Evolutionary conservation across 2,888 invertebrate species (phyloP), one percentile per base, ranked within the genome.

Genomic region (Vesta saturnalis): DNA sequence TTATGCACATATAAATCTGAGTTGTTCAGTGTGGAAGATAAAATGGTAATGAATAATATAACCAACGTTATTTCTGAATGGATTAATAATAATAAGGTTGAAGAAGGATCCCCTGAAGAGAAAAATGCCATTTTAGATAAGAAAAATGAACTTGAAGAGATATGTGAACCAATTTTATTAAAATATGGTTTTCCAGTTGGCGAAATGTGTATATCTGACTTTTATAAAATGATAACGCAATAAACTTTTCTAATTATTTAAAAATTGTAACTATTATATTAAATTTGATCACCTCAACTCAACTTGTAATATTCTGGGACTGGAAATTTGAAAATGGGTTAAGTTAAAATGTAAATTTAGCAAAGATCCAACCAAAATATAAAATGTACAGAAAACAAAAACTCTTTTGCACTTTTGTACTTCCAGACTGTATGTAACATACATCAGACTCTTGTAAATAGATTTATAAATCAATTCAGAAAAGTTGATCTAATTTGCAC

Each of bases 121-220:
- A 19, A 19, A 16, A 18, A 19, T 35, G 23, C 47, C 0, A 60
- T 56, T 23, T 18, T 47, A 49, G 23, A 60, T 1, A 60, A 65
- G 18, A 39, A 39, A n/a, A 56, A 19, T 3, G 35, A 22, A 35
- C 46, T 66, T 10, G 54, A 66, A 56, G 35, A 12, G 14, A 46
- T 66, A 2, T 66, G 60, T 22, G 60, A 60, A 61, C 66, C 66
- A 4, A 66, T 66, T 15, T 21, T 52, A 1, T 47, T 15, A 1
- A 55, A 55, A 14, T 60, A 66, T 19, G 55, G 43, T n/a, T 64
- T 30, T 58, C 14, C 58, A 12, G n/a, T 58, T 35, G 16, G 12
- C 18, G 58, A 58, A 1, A 58, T 58, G 58, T 58, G 58, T n/a
- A 58, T 58, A 39, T 58, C 58, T 12, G 58, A 58, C 5, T 58